Evolutionary conservation across 2,113 vertebrate species (phyloP), one percentile per base, ranked within the genome.

Genomic region (Bettongia penicillata): DNA sequence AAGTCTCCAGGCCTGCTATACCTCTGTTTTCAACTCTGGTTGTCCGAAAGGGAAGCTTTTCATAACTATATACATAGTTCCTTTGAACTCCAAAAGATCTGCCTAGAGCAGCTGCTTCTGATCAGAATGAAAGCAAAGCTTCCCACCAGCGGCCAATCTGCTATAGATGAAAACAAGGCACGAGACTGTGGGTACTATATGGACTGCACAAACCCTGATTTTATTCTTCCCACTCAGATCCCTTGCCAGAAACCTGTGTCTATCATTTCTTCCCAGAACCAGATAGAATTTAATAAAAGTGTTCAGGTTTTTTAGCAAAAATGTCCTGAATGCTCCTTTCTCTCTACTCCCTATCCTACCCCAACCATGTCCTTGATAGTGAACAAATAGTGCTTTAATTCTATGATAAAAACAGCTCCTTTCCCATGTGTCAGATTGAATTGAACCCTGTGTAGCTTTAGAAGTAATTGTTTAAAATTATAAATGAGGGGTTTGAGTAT

Each of bases 101-200:
- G 97, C 92, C 94, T 97, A 47, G 91, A 97, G n/a, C 96, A 98
- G 97, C 97, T 98, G 98, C 91, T 98, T 98, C 95, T 95, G 91
- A 98, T 98, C 97, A 98, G 98, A 98, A 61, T 94, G 93, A 98
- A 98, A 98, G 94, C 25, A 96, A 95, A 96, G 91, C 91, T 96
- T 97, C 98, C 95, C 90, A 97, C 94, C 95, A 96, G 53, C 96
- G 90, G 96, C 98, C 95, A 98, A 96, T 97, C 92, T 96, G 91
- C 53, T 95, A 91, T n/a, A 98, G 97, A 98, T 92, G 95, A 98
- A 98, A 97, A 97, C 89, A 96, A 98, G 95, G 5, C n/a, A 43
- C n/a, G 96, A 91, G 90, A 51, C 16, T 0, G 0, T 95, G 53
- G 91, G 26, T 93, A 26, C 52, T 94, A 31, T 10, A 95, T n/a